Evolutionary conservation across 2,113 vertebrate species (phyloP).

Genomic region (Saccopteryx leptura): DNA sequence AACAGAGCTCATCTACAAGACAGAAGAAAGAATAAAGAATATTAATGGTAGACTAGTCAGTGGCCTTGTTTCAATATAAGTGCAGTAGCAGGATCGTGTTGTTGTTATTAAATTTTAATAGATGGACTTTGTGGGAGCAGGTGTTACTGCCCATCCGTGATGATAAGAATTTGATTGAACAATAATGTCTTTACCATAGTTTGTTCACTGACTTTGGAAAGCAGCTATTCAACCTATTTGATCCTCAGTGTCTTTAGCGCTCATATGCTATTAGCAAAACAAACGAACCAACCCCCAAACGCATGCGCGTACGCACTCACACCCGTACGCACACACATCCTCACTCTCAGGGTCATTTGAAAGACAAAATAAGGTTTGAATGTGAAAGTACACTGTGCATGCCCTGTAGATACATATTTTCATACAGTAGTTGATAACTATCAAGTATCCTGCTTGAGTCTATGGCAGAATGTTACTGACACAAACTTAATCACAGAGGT

Average conservation of each 20-base stretch:
- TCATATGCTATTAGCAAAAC: background rate
- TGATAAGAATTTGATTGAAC: conserved; percentile 43
- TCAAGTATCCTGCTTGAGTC: background rate
- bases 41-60: background rate
- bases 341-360: background rate
- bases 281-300: no score
- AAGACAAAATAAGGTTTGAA: background rate
- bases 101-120: conserved; percentile 49
- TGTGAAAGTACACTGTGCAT: background rate
- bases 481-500: background rate
- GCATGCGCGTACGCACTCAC: no score
- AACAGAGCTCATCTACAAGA: background rate
- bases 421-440: background rate
- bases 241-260: background rate
- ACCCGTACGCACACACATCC: background rate
- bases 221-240: background rate
- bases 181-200: background rate
- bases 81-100: background rate
- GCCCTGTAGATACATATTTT: background rate
- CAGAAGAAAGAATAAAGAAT: conserved; percentile 18
- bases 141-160: background rate
- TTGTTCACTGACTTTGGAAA: conserved; percentile 29
- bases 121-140: conserved; percentile 4
- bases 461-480: conserved; percentile 6
- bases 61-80: background rate